These are phyloP conservation scores for Aulostomus chinensis DNA, from an alignment of 2,797 vertebrate genomes.

Conservation along the genomic window DNA sequence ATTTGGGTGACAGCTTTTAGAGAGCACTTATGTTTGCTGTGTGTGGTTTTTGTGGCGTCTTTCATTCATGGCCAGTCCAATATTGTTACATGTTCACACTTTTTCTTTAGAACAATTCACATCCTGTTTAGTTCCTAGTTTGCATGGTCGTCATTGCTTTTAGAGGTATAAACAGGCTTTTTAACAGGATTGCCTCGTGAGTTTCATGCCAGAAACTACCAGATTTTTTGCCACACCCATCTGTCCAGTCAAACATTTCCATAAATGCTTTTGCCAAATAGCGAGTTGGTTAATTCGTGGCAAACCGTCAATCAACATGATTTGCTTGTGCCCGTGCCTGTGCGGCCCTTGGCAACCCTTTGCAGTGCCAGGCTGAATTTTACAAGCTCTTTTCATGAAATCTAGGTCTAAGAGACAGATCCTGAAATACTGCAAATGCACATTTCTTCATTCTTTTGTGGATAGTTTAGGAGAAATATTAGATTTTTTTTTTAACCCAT, in stretches of 20 bases:
- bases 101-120: too few species aligned
- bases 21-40: not conserved
- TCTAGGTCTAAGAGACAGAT: too few species aligned
- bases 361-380: not conserved
- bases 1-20: constrained; percentile 33
- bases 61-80: not conserved
- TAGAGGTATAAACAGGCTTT: not conserved
- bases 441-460: too few species aligned
- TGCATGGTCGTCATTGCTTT: too few species aligned
- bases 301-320: not conserved
- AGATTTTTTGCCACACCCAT: not conserved
- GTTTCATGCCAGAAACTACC: not conserved
- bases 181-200: not conserved
- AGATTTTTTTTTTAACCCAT: too few species aligned
- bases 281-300: not conserved
- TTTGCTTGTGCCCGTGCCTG: not conserved
- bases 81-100: not conserved
- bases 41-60: not conserved
- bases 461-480: too few species aligned
- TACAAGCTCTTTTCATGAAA: not conserved
- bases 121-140: too few species aligned
- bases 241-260: not conserved
- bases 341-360: not conserved
- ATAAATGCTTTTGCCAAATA: constrained; percentile 1
- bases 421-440: too few species aligned